Base-by-base conservation (phyloP, 2,797 vertebrate genomes). In the Halcyon leucocephala region DNA sequence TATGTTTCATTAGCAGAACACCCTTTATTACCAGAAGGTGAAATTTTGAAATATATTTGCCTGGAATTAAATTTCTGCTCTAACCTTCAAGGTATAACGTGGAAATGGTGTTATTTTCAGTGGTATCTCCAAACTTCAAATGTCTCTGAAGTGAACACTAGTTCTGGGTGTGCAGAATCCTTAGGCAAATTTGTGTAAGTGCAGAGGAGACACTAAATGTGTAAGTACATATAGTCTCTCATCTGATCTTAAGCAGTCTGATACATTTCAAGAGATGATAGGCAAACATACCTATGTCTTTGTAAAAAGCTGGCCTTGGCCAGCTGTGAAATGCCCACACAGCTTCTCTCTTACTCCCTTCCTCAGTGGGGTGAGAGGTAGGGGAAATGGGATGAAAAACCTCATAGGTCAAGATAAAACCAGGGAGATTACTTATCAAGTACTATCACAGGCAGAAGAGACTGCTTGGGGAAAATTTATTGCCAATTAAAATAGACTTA, bases 251-350 rank as follows among this genome's bases (percentile, higher is more conserved):
- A 28, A 76, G 8, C 4, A 66, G 11, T 29, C 4, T 39, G 37
- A 28, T 49, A 3, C 6, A 31, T 39, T 57, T 61, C 7, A 31
- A 6, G 14, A 28, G 8, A 6, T 31, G 21, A 49, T 16, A 39
- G 48, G 20, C 4, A 80, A 22, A 70, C 1, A 1, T 17, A 7
- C 22, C 7, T 15, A 25, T 37, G 25, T 22, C 28, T 31, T 8
- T 33, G 9, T 1, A 18, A 12, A 17, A 26, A 57, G 14, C 11
- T 35, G n/a, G 14, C 16, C 16, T 49, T 44, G 28, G 3, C 14
- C 62, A 74, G 18, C 2, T 22, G 25, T 10, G 14, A 46, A 29
- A 28, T 0, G 0, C 0, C 9, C 39, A 51, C 4, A 6, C 19
- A 71, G 46, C 5, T 73, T 9, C n/a, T 46, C 72, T 35, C 8